Base-by-base conservation (phyloP, 2,797 vertebrate genomes). In the Melanotaenia nigrans region DNA sequence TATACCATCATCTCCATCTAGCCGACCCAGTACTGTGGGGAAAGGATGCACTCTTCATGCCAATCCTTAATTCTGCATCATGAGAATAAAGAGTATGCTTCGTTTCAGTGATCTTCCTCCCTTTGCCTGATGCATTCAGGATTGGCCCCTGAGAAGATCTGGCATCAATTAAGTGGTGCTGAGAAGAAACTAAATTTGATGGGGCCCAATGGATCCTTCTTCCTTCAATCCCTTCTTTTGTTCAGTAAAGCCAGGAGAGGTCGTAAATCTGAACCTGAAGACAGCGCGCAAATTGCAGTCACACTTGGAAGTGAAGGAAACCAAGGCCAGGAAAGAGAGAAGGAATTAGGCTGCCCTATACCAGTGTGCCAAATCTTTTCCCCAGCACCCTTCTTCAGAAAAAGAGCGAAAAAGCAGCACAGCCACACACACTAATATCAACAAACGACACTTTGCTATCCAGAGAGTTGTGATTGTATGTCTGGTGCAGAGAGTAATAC, bases 251-350 rank as follows among this genome's bases (percentile, higher is more conserved):
- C 89, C 86, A 73, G 85, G 77, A 90, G 76, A 91, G 92, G 86
- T 93, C 70, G 42, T 92, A 92, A 90, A 94, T 94, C 83, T 85
- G 71, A 92, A 92, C 89, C 88, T 88, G 91, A 90, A 93, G 92
- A 93, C 93, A 94, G 90, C 75, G 84, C 64, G 81, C 91, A 94
- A 95, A 93, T 94, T 94, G 89, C 84, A 92, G 92, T 94, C 93
- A 93, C 92, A 93, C 91, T 93, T 90, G 77, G 36, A 30, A 85
- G 82, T 32, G 32, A 67, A 75, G 73, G 66, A 83, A 93, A 88
- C 88, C 89, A 93, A 90, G 80, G 87, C 89, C 89, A 85, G 67
- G 71, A 75, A 73, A 84, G 66, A 73, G 77, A 82, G 71, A 56
- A 61, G 79, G 89, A 92, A 90, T 90, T 85, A 88, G 65, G 68